phyloP scores from a whole-genome alignment of 2,797 vertebrate genomes.

The Chiroxiphia lanceolata region DNA sequence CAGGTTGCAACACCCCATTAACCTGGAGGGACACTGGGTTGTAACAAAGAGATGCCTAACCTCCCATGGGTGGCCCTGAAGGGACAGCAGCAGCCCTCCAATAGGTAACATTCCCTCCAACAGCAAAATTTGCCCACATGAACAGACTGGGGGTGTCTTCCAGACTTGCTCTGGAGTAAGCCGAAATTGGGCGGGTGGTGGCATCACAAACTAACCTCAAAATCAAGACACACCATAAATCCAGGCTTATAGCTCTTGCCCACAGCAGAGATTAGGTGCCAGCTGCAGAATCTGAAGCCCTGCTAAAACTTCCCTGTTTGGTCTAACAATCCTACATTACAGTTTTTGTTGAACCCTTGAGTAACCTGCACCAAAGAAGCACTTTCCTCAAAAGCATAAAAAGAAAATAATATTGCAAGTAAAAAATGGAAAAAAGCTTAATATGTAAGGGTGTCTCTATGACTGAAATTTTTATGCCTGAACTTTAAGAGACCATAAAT shows the following conservation, averaged over 20 bases:
- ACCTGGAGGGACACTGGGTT: fast-evolving
- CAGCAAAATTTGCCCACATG: fast-evolving
- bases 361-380: not conserved
- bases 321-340: not conserved
- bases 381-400: not conserved
- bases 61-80: not conserved
- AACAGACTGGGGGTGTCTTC: not conserved
- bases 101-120: not conserved
- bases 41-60: not conserved
- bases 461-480: not conserved
- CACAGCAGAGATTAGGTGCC: not conserved
- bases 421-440: not conserved
- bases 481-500: not conserved
- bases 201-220: not conserved
- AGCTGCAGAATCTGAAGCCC: not conserved
- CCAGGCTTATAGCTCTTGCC: not conserved
- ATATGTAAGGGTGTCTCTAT: not conserved
- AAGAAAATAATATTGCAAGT: not conserved
- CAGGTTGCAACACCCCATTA: not conserved
- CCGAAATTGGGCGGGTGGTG: not conserved
- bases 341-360: not conserved
- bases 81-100: not conserved
- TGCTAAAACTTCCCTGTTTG: not conserved
- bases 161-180: not conserved
- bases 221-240: not conserved